Base-by-base conservation (phyloP, 1,140 invertebrate genomes). In the Amphibalanus amphitrite region DNA sequence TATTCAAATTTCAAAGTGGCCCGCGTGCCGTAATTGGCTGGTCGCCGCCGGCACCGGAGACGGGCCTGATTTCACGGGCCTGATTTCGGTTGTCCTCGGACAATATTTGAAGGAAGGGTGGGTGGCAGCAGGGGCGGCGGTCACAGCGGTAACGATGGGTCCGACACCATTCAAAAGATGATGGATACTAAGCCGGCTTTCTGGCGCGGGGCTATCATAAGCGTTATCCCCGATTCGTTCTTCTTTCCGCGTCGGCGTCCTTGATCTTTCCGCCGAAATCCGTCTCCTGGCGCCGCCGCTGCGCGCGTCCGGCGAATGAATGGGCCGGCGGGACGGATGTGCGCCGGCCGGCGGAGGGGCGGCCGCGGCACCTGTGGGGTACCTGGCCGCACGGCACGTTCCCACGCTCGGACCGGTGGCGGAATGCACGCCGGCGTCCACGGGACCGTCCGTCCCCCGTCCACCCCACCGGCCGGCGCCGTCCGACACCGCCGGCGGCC, bases 71-170 rank as follows among this genome's bases (percentile, higher is more conserved):
- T 59, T 59, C 47, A 59, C 47, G 47, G 47, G 13, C 47, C 6
- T 59, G 47, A 59, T 59, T 59, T 59, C 47, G 47, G 47, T 59
- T 59, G 47, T 59, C 20, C 47, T 59, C 47, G 6, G 20, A 59
- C 47, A 59, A 59, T 59, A 59, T 59, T 59, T 59, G 47, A 59
- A 59, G 47, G 47, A 59, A 59, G 47, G 47, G 47, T 59, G 47
- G 47, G 13, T 20, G 47, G 13, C 47, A 20, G 20, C 10, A 3
- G 10, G 23, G 47, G 47, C n/a, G 47, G 47, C 47, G 47, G 10
- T 13, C 20, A 23, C 10, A 59, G 47, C 47, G n/a, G n/a, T n/a
- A 59, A 3, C 10, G 13, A 1, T 1, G 13, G 47, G 3, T 13
- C 23, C 17, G n/a, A n/a, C n/a, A n/a, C 23, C 47, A 59, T 1